Evolutionary conservation across 2,888 invertebrate genomes (phyloP).

Genomic region (Ryuthela nishihirai): DNA sequence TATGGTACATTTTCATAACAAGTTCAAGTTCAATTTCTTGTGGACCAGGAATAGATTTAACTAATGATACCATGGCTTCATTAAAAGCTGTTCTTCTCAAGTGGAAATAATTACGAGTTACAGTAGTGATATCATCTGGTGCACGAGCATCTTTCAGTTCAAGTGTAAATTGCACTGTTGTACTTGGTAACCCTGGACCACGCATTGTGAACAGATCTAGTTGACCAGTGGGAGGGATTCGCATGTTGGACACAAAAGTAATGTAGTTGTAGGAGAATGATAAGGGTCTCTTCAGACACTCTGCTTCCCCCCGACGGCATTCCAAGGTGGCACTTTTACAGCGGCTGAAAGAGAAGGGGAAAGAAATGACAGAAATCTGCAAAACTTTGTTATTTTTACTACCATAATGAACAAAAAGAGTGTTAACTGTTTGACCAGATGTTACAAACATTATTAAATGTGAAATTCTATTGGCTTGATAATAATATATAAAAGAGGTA

Average conservation of each 20-base stretch:
- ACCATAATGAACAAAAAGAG: no score
- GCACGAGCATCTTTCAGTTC: constrained; percentile 59
- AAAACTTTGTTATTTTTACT: not conserved
- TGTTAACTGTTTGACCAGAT: no score
- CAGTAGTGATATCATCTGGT: constrained; percentile 52
- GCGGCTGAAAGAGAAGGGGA: constrained; percentile 59
- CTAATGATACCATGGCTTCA: constrained; percentile 72
- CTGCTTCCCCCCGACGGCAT: constrained; percentile 68
- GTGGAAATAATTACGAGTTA: constrained; percentile 47
- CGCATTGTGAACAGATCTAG: constrained; percentile 83
- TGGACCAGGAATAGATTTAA: constrained; percentile 72
- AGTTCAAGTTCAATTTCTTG: constrained; percentile 86
- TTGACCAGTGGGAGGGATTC: constrained; percentile 62
- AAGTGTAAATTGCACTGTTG: constrained; percentile 70
- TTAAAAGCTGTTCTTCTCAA: constrained; percentile 57
- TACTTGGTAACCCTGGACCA: constrained; percentile 68
- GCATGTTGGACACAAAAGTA: constrained; percentile 79
- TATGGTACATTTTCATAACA: constrained; percentile 75
- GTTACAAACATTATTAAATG: no score
- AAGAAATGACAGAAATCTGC: constrained; percentile 17
- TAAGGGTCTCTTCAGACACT: constrained; percentile 74
- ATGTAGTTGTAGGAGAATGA: constrained; percentile 91
- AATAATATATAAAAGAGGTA: no score
- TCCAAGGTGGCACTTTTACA: constrained; percentile 68
- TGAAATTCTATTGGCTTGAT: no score